Evolutionary conservation across 2,888 invertebrate species (phyloP), one percentile per base, ranked within the genome.

Genomic region (Cheilosia variabilis): DNA sequence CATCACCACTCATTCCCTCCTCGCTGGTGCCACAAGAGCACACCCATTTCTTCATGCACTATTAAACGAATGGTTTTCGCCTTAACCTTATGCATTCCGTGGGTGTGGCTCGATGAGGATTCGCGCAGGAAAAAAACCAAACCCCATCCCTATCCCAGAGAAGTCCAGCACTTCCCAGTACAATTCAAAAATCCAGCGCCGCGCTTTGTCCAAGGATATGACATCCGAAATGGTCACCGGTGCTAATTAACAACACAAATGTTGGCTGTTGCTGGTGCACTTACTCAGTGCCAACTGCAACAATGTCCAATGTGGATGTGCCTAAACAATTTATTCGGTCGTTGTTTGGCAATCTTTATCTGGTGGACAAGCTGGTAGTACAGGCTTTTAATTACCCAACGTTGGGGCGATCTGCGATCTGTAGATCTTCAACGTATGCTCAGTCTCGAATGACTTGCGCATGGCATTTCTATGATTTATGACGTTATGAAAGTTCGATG

Each of bases 381-480:
- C 84, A 80, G 71, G 75, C 80, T 80, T 80, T 84, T 84, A 84
- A 84, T 84, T 84, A 84, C 84, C 52, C 80, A 71, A 79, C 58
- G 58, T 69, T 73, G 37, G 31, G 66, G 79, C 57, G 68, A 73
- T 58, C 63, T 50, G 19, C 50, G 69, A 65, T 69, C 76, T 68
- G 17, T 43, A 55, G 55, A 55, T 68, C 72, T 55, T 83, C 66
- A 63, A n/a, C 69, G 68, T 78, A 31, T 31, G 75, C 55, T 71
- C 55, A 80, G 75, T 75, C 80, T 53, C 50, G 53, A 65, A 69
- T 84, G 83, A 79, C 73, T 84, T 65, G 71, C 66, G 80, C 80
- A 80, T 80, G 84, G 84, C 75, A 84, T 71, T 84, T 80, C 84
- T 80, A 84, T 84, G 84, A 84, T 84, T 84, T 84, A 84, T 84